Evolutionary conservation across 2,888 invertebrate species (phyloP).

Genomic region (Nephrotoma guestfalica): DNA sequence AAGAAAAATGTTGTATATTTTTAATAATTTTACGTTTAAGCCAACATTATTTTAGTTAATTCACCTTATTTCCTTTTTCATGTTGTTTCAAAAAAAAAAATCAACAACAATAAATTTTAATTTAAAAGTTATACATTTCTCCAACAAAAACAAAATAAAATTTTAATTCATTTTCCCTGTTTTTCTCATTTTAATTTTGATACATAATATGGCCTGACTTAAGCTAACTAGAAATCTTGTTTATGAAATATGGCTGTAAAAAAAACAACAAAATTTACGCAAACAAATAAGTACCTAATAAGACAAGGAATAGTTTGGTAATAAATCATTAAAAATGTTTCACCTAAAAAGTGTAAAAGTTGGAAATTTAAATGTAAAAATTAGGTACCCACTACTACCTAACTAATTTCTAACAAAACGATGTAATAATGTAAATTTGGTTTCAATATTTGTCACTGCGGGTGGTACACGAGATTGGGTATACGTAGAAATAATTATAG

Average conservation of each 20-base stretch:
- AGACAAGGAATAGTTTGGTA: not conserved
- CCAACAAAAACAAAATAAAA: not conserved
- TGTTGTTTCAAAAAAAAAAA: not conserved
- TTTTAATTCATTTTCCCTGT: not conserved
- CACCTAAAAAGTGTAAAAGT: not conserved
- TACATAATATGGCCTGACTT: not conserved
- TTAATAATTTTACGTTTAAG: not conserved
- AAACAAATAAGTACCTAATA: not conserved
- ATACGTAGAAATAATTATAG: not conserved
- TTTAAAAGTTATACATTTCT: not conserved
- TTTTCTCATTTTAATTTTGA: not conserved
- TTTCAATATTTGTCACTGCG: not conserved
- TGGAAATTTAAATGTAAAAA: not conserved
- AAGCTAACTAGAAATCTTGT: not conserved
- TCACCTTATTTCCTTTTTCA: not conserved
- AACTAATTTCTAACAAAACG: not conserved
- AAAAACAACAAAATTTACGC: not conserved
- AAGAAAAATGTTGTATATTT: not conserved
- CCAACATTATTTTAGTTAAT: not conserved
- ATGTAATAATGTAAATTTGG: not conserved
- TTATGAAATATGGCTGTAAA: not conserved
- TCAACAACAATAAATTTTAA: not conserved
- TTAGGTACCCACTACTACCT: not conserved
- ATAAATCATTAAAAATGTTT: not conserved
- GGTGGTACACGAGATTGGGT: not conserved